Evolutionary conservation across 2,113 vertebrate species (phyloP).

Genomic region (Catharus fuscescens): DNA sequence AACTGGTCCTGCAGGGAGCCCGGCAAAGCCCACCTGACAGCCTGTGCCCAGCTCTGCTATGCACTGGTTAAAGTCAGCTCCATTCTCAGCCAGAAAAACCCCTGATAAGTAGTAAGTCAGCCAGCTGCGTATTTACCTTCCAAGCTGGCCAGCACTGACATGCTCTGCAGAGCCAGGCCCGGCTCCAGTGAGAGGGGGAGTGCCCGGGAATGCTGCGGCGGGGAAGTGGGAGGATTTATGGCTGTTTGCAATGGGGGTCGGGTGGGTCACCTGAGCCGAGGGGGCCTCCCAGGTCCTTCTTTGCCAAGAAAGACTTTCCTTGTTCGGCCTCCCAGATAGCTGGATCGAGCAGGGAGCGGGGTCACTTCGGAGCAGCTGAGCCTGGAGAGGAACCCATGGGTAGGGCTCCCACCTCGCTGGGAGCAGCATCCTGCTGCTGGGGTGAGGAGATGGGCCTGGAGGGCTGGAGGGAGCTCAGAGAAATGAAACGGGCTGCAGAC

Average conservation of each 20-base stretch:
- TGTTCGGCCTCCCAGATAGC: neutral
- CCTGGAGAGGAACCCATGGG: neutral
- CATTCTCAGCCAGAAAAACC: neutral
- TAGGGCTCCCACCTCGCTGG: accelerated
- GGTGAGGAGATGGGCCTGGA: accelerated
- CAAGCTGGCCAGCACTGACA: neutral
- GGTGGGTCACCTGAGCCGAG: neutral
- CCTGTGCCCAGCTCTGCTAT: neutral
- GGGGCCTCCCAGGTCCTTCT: neutral
- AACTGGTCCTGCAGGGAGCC: neutral
- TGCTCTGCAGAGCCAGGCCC: neutral
- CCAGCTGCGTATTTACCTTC: neutral
- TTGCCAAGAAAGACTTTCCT: slow-evolving; percentile 22
- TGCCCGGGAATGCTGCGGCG: neutral
- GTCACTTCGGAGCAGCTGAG: neutral
- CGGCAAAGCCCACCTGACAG: neutral
- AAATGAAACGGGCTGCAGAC: neutral
- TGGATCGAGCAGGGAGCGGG: neutral
- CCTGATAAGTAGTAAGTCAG: neutral
- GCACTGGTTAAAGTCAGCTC: neutral
- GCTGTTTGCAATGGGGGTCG: neutral
- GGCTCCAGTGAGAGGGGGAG: neutral
- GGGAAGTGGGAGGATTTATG: slow-evolving; percentile 6
- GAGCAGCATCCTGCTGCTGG: neutral
- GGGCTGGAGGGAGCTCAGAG: neutral